Evolutionary conservation across 92 coral and sea anemone genomes (phyloP).

Genomic region (Isaurus tuberculatus): DNA sequence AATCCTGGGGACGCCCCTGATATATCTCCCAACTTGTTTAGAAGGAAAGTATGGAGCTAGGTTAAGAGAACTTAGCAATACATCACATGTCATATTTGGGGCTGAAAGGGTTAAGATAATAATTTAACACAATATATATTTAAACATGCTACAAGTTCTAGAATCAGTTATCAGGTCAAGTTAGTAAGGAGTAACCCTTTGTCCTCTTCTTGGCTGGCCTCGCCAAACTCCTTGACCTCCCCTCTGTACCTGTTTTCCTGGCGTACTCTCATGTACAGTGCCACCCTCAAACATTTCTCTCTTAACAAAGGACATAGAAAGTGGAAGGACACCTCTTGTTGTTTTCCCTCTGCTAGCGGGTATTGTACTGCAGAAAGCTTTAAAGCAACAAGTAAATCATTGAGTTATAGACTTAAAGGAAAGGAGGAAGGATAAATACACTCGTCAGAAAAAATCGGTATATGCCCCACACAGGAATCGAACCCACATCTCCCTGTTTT

Average conservation of each 20-base stretch:
- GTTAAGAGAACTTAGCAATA: no score
- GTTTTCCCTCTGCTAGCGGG: not conserved
- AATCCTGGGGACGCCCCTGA: no score
- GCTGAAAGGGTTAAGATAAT: no score
- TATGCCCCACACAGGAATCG: no score
- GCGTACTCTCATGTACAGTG: not conserved
- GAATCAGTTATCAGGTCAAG: not conserved
- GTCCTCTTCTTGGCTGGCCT: slow-evolving; percentile 37
- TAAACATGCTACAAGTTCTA: no score
- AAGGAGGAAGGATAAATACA: no score
- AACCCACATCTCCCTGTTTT: no score
- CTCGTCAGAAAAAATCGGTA: no score
- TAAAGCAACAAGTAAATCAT: not conserved
- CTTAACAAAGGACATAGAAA: slow-evolving; percentile 32
- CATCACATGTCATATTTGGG: no score
- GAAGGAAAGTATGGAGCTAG: no score
- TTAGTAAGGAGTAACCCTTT: slow-evolving; percentile 28
- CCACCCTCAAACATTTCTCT: not conserved
- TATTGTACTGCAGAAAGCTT: not conserved
- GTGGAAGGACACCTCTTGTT: slow-evolving; percentile 2
- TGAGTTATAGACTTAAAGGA: not conserved
- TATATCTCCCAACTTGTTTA: no score
- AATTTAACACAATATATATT: no score
- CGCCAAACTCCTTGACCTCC: slow-evolving; percentile 23
- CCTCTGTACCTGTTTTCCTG: not conserved